These are phyloP conservation scores for Willisornis vidua DNA, from an alignment of 2,113 vertebrate genomes.

Conservation along the genomic window DNA sequence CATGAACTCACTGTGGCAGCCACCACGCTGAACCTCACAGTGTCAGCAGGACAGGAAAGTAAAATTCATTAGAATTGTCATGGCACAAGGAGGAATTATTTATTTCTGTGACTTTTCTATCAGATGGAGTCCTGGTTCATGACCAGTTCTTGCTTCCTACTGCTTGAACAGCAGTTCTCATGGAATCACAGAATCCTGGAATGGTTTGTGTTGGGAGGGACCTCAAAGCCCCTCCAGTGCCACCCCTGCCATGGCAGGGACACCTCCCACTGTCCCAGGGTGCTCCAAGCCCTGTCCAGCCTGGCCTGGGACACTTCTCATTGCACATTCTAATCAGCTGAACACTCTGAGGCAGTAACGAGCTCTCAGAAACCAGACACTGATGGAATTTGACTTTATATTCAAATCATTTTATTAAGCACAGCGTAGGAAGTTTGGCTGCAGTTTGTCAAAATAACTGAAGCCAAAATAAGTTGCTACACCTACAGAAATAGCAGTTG, in stretches of 20 bases:
- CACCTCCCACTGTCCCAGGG: not conserved
- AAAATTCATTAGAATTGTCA: not conserved
- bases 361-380: not conserved
- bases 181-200: not conserved
- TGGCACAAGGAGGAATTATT: not conserved
- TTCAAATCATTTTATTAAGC: not conserved
- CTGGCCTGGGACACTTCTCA: not conserved
- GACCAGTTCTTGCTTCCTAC: not conserved
- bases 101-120: not conserved
- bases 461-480: not conserved
- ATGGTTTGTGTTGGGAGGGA: not conserved
- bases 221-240: not conserved
- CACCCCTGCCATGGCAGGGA: not conserved
- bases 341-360: not conserved
- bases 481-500: not conserved
- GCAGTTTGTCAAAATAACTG: not conserved
- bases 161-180: not conserved
- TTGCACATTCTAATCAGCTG: not conserved
- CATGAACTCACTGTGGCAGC: not conserved
- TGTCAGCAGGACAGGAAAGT: not conserved
- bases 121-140: not conserved
- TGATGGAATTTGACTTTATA: not conserved
- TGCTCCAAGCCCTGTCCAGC: not conserved
- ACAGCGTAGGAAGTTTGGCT: not conserved
- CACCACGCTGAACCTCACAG: not conserved